Evolutionary conservation across 2,888 invertebrate species (phyloP).

Genomic region (Ephialtes manifestator): DNA sequence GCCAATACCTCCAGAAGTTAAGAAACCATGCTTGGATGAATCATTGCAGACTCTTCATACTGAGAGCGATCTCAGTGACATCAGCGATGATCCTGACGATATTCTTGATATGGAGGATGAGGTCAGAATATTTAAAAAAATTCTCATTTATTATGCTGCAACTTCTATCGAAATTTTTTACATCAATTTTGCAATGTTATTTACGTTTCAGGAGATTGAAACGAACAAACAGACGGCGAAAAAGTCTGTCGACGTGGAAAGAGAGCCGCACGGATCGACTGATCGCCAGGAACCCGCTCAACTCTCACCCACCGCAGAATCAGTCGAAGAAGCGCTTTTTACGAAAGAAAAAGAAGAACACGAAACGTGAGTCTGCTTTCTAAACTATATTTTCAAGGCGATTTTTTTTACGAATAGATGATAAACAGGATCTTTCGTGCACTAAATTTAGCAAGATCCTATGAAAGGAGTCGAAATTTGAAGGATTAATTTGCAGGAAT

Average conservation of each 20-base stretch:
- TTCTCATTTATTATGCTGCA: not conserved
- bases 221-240: conserved; percentile 67
- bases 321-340: conserved; percentile 79
- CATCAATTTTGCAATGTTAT: not conserved
- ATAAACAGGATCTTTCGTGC: not conserved
- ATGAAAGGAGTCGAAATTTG: too few species aligned
- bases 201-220: conserved; percentile 54
- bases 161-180: not conserved
- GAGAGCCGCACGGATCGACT: conserved; percentile 68
- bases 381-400: not conserved
- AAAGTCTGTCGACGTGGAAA: conserved; percentile 76
- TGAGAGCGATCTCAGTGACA: conserved; percentile 93
- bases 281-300: conserved; percentile 78
- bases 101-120: conserved; percentile 93
- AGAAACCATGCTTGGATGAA: conserved; percentile 84
- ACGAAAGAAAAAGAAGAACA: conserved; percentile 80
- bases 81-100: conserved; percentile 96
- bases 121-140: conserved; percentile 38
- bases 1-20: conserved; percentile 77
- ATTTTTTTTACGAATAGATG: not conserved
- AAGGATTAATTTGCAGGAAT: too few species aligned
- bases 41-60: conserved; percentile 87
- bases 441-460: not conserved
- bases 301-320: conserved; percentile 77
- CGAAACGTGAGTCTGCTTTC: conserved; percentile 62